Evolutionary conservation across 2,797 vertebrate genomes (phyloP).

Genomic region (Pogoniulus pusillus): DNA sequence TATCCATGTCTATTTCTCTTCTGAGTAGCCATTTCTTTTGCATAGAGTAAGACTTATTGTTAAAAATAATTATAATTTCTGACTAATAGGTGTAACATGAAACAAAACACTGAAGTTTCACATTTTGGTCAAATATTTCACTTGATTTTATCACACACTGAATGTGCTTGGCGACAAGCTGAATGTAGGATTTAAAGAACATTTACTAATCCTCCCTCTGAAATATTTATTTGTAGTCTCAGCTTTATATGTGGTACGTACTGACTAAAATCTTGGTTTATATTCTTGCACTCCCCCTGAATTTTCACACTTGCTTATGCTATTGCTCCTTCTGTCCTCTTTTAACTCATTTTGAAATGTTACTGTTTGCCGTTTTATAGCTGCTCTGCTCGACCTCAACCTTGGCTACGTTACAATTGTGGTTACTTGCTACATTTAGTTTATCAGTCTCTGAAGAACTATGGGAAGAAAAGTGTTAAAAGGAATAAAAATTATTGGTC

Average conservation of each 20-base stretch:
- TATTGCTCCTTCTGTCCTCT: not conserved
- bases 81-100: not conserved
- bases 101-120: not conserved
- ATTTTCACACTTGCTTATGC: not conserved
- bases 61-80: not conserved
- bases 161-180: not conserved
- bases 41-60: not conserved
- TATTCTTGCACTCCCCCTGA: not conserved
- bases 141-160: not conserved
- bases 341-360: constrained; percentile 11
- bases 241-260: not conserved
- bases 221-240: not conserved
- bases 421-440: not conserved
- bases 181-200: not conserved
- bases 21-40: not conserved
- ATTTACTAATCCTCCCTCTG: not conserved
- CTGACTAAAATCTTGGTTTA: constrained; percentile 4
- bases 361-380: constrained; percentile 17
- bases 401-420: not conserved
- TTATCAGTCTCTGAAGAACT: constrained; percentile 17
- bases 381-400: constrained; percentile 1
- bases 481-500: not conserved
- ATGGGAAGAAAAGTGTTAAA: constrained; percentile 12
- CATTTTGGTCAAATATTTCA: not conserved
- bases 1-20: not conserved